Evolutionary conservation across 1,140 invertebrate genomes (phyloP), one percentile per base, ranked within the genome.

Genomic region (Drosophila subobscura): DNA sequence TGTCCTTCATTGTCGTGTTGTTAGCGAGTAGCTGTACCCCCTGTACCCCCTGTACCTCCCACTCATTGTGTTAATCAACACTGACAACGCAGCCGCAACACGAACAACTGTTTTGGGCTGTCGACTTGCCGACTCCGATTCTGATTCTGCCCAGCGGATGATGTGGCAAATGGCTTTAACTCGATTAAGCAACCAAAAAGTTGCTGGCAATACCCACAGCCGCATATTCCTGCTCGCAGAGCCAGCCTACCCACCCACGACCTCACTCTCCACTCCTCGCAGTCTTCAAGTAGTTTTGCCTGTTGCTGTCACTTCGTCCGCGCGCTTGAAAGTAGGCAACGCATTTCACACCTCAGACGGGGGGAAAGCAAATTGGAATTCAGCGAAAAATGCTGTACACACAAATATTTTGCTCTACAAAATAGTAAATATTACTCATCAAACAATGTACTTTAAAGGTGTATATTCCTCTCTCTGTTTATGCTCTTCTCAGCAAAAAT

Each of bases 1-100:
- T 57, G 70, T 72, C 44, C 54, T 27, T 20, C 60, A 72, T 71
- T 77, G 63, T 64, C 53, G 61, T 25, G 42, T 56, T 23, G 52
- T 25, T 27, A 20, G 37, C 37, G 23, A 46, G 40, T 54, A 60
- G 33, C n/a, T 53, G 23, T 27, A 16, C 20, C 16, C 23, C 44
- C 16, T 45, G 47, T n/a, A 23, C 4, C 14, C 5, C 22, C 16
- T 23, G 12, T 8, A 50, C 22, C 16, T 46, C 53, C 23, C 53
- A 25, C 56, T 75, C 77, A 86, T 90, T 86, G 70, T 68, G 77
- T 74, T 90, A 90, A 90, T 90, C 86, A 90, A 74, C 67, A 67
- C 53, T 90, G 88, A 88, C 88, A 89, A 75, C 57, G 84, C 66
- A 75, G 78, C 79, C 83, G 74, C 81, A 78, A 88, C 83, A 75